Evolutionary conservation across 2,888 invertebrate species (phyloP), one percentile per base, ranked within the genome.

Genomic region (Congeria kusceri): DNA sequence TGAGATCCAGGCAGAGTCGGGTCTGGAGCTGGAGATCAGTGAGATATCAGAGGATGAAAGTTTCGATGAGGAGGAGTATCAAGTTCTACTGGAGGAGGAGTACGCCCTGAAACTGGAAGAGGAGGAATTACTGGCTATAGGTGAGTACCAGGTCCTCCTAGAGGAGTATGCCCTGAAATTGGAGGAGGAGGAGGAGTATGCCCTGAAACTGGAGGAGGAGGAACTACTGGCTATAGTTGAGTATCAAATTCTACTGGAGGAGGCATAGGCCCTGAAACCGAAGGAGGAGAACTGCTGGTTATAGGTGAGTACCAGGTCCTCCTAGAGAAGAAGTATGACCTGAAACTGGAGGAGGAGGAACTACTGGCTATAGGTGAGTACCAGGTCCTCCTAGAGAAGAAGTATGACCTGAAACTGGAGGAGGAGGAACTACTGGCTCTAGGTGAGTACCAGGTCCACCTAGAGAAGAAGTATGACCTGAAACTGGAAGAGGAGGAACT

Each of bases 401-500:
- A 91, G 61, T 84, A 87, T 59, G 85, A 85, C n/a, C 74, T 91
- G 23, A 86, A 85, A 32, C 69, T 91, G 65, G 89, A 90, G 72
- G 90, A 88, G 13, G 91, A 91, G 47, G n/a, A n/a, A n/a, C n/a
- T n/a, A n/a, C n/a, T n/a, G n/a, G n/a, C n/a, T n/a, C n/a, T n/a
- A n/a, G n/a, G n/a, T n/a, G n/a, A 44, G 46, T 84, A 89, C 62
- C 76, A 87, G 23, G 57, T 76, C 15, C 71, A 91, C 9, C 72
- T 90, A 25, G 90, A 91, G 32, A 89, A 91, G 20, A 88, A 91
- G 61, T 84, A 87, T 58, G 86, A n/a, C 86, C n/a, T 91, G 23
- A 86, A 85, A 32, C 69, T 91, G 66, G 91, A 91, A 64, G 91
- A 92, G 64, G 92, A 91, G 78, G 92, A 92, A 79, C 83, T 91